Base-by-base conservation (phyloP, 2,888 invertebrate genomes). In the Strigamia crassipes region DNA sequence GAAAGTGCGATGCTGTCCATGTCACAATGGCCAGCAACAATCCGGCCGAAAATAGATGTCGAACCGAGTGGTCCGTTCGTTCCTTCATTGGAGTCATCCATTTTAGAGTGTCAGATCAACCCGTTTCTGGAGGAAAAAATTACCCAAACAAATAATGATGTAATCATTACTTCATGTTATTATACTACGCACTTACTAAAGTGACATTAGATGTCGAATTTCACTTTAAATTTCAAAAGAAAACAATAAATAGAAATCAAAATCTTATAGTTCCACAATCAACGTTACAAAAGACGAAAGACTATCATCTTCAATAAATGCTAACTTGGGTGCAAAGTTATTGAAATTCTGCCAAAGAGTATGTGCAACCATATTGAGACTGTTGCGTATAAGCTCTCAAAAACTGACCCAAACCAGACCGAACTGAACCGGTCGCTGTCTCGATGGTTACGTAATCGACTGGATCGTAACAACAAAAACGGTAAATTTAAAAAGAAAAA, bases 1-100 rank as follows among this genome's bases (percentile, higher is more conserved):
- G 78, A 78, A 34, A 78, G n/a, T n/a, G 78, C 31, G n/a, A 78
- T 78, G 18, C 23, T 42, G 15, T 78, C 78, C 78, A 78, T 23
- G n/a, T 78, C 42, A 18, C 78, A 78, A 18, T 78, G 38, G 9
- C 41, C 78, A 1, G 18, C 13, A 10, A 6, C n/a, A 12, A 78
- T 78, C 8, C 78, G 27, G 12, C 78, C 42, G 21, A 38, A 38
- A 78, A 78, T 15, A 5, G 21, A 42, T 78, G 78, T 31, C 31
- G 27, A 61, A 61, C 61, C n/a, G 9, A 18, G 61, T 10, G 61
- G 61, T 18, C n/a, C 23, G 21, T 18, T n/a, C 10, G 78, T 27
- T 15, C 13, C n/a, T 38, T 78, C 78, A 15, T 38, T 41, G 27
- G 78, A 34, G 78, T 42, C 23, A 18, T 41, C 78, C 78, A 78